Conservation (phyloP, 2,888 invertebrate species). For the Sepioteuthis lessoniana region DNA sequence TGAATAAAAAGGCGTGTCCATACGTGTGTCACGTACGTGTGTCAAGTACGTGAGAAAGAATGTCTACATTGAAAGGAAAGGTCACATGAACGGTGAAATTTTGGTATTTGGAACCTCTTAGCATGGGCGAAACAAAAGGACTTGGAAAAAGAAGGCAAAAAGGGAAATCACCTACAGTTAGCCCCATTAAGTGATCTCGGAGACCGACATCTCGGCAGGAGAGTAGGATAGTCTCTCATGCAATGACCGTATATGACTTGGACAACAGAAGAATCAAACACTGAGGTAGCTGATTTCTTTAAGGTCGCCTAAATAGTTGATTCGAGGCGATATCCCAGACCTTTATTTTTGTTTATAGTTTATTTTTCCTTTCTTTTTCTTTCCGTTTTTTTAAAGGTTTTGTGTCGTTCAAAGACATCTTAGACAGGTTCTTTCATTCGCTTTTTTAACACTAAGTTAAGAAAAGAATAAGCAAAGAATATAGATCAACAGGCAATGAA, state of each 20-base stretch:
- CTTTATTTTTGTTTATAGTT: not conserved
- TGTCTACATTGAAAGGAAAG: not conserved
- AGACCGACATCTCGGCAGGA: not conserved
- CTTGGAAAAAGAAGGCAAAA: not conserved
- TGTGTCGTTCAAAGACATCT: not conserved
- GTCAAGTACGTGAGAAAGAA: not conserved
- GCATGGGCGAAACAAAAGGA: not conserved
- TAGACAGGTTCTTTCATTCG: not conserved
- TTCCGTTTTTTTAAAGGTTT: not conserved
- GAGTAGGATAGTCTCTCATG: not conserved
- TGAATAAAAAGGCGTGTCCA: not conserved
- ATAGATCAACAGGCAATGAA: no score
- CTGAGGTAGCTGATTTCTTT: not conserved
- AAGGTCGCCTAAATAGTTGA: not conserved
- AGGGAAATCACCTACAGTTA: not conserved
- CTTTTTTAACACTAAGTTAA: no score
- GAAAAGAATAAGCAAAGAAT: no score
- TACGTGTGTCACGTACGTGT: not conserved
- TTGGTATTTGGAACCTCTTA: constrained; percentile 2
- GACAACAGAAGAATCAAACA: not conserved
- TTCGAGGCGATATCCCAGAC: not conserved
- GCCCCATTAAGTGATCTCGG: not conserved
- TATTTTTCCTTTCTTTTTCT: not conserved
- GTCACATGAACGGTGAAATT: not conserved
- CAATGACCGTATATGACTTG: not conserved